Evolutionary conservation across 2,888 invertebrate species (phyloP).

Genomic region (Dynastes grantii): DNA sequence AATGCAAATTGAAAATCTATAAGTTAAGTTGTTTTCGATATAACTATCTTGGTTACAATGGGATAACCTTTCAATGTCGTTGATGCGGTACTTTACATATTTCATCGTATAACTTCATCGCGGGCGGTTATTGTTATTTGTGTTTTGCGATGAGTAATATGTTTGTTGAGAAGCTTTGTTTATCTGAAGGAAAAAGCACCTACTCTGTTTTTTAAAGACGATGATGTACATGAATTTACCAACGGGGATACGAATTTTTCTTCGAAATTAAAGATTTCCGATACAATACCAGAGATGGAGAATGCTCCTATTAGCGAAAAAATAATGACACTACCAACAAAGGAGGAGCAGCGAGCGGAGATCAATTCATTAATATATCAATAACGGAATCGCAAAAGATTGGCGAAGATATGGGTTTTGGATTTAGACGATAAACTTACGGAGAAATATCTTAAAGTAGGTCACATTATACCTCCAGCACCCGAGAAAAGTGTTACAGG

Average conservation of each 20-base stretch:
- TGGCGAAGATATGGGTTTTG: conserved; percentile 98
- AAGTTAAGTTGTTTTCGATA: not conserved
- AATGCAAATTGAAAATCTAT: no score
- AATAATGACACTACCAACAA: conserved; percentile 69
- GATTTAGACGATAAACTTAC: conserved; percentile 96
- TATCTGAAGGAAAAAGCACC: conserved; percentile 55
- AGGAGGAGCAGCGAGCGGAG: conserved; percentile 75
- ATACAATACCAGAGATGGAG: conserved; percentile 70
- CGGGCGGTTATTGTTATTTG: not conserved
- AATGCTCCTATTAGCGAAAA: conserved; percentile 71
- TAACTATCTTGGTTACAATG: not conserved
- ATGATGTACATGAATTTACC: conserved; percentile 59
- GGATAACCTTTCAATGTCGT: conserved; percentile 41
- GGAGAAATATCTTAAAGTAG: conserved; percentile 92
- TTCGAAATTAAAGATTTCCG: conserved; percentile 61
- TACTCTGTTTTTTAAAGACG: conserved; percentile 54
- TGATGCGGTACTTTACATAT: not conserved
- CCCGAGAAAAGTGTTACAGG: conserved; percentile 97
- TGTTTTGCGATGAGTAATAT: conserved; percentile 22
- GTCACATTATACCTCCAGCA: conserved; percentile 96
- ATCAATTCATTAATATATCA: conserved; percentile 84
- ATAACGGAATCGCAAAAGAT: conserved; percentile 96
- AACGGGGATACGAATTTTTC: conserved; percentile 62
- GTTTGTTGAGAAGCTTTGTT: conserved; percentile 6
- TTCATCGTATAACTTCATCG: conserved; percentile 15